Conservation (phyloP, 2,888 invertebrate species). For the Sminthurides aquaticus region DNA sequence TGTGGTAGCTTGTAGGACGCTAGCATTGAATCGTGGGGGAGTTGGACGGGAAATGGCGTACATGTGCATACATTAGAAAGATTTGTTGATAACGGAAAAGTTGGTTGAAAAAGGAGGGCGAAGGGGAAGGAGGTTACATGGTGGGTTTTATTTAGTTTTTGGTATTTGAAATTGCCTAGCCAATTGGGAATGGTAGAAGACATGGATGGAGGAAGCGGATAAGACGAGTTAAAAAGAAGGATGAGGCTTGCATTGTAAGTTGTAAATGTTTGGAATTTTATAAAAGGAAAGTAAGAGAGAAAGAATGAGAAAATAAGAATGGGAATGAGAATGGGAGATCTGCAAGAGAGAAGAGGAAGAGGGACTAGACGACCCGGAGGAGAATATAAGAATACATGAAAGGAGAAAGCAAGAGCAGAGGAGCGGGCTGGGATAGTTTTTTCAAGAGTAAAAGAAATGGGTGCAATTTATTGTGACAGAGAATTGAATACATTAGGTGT, state of each 20-base stretch:
- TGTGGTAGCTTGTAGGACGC: too few relatives aligned
- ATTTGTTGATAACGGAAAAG: too few relatives aligned
- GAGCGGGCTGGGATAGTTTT: constrained; percentile 29
- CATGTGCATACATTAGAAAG: too few relatives aligned
- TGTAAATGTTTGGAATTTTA: too few relatives aligned
- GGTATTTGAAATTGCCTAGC: background rate
- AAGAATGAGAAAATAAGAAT: too few relatives aligned
- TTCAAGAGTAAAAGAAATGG: constrained; percentile 36
- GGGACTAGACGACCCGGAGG: too few relatives aligned
- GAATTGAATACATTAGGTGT: constrained; percentile 43
- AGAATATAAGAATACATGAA: background rate
- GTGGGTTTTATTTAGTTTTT: background rate
- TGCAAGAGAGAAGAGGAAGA: background rate
- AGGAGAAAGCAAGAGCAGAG: background rate
- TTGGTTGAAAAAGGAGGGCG: too few relatives aligned
- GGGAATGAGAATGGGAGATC: background rate
- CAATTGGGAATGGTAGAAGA: background rate
- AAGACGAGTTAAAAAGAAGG: background rate
- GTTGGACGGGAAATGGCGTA: too few relatives aligned
- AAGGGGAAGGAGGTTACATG: too few relatives aligned
- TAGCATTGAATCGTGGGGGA: too few relatives aligned
- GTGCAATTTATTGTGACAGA: constrained; percentile 43
- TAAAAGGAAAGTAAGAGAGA: background rate
- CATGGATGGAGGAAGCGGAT: too few relatives aligned
- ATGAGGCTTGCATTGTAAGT: background rate